phyloP scores from a whole-genome alignment of 2,113 vertebrate species.

The Craseonycteris thonglongyai region DNA sequence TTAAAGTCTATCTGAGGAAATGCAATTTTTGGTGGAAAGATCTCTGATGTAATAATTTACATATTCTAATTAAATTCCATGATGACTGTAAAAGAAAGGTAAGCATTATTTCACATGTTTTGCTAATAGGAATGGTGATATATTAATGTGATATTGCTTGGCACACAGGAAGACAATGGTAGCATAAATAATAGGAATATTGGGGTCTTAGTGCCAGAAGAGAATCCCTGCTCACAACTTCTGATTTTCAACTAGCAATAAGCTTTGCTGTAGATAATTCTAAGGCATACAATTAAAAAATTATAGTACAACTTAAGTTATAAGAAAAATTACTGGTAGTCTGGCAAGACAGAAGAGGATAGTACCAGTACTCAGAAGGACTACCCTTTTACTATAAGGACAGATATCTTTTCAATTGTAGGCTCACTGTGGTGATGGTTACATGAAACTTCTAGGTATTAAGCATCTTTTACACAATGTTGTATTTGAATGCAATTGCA shows the following conservation, averaged over 20 bases:
- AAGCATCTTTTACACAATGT: neutral
- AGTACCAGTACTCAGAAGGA: constrained; percentile 19
- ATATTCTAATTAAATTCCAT: constrained; percentile 55
- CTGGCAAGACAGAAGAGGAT: neutral
- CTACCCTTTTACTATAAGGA: neutral
- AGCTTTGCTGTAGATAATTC: constrained; percentile 36
- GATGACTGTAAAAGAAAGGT: constrained; percentile 40
- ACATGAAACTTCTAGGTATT: neutral
- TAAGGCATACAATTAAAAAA: constrained; percentile 27
- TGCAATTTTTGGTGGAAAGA: constrained; percentile 17
- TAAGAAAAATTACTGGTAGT: constrained; percentile 2
- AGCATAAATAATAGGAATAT: constrained; percentile 49
- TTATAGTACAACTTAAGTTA: constrained; percentile 8
- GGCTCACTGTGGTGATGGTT: neutral
- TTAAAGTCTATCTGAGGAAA: constrained; percentile 10
- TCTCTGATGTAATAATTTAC: constrained; percentile 34
- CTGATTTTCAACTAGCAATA: constrained; percentile 31
- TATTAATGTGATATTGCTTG: constrained; percentile 53
- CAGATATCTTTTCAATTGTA: constrained; percentile 30
- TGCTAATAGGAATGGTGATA: constrained; percentile 49
- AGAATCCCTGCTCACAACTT: constrained; percentile 16
- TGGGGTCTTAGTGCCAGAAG: neutral
- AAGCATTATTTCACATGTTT: constrained; percentile 53
- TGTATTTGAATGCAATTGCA: neutral
- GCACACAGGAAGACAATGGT: constrained; percentile 8